phyloP scores from a whole-genome alignment of 2,797 vertebrate genomes.

The Sitta carolinensis region DNA sequence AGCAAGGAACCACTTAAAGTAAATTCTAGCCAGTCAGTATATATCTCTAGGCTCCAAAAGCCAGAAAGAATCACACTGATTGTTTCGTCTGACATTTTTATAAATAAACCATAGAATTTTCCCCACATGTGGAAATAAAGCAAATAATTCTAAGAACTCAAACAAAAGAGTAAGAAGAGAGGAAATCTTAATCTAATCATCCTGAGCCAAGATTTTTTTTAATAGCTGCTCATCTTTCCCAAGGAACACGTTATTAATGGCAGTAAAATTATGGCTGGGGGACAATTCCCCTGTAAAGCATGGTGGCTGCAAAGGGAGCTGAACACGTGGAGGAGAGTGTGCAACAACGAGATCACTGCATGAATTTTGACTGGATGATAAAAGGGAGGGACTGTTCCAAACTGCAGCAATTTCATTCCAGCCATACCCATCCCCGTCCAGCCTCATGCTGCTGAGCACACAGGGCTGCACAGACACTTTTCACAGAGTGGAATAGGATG shows the following conservation, averaged over 20 bases:
- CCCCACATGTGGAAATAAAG: neutral
- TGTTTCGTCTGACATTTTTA: neutral
- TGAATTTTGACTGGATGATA: neutral
- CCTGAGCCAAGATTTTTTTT: neutral
- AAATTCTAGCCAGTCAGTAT: neutral
- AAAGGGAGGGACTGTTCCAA: neutral
- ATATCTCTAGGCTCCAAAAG: neutral
- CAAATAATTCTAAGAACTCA: neutral
- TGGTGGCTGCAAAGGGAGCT: neutral
- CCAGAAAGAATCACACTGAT: neutral
- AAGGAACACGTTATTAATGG: rapidly evolving
- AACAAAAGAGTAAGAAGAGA: neutral
- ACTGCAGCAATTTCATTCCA: neutral
- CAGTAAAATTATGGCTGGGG: neutral
- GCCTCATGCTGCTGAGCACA: neutral
- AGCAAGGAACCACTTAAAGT: neutral
- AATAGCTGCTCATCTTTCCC: neutral
- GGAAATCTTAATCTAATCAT: neutral
- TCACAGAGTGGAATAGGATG: neutral
- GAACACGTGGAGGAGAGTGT: neutral
- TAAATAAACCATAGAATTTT: neutral
- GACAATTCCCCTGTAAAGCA: neutral
- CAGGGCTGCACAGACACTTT: neutral
- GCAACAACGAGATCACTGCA: neutral
- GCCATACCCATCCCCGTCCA: neutral